Evolutionary conservation across 2,113 vertebrate genomes (phyloP).

Genomic region (Ptychochromis oligacanthus): DNA sequence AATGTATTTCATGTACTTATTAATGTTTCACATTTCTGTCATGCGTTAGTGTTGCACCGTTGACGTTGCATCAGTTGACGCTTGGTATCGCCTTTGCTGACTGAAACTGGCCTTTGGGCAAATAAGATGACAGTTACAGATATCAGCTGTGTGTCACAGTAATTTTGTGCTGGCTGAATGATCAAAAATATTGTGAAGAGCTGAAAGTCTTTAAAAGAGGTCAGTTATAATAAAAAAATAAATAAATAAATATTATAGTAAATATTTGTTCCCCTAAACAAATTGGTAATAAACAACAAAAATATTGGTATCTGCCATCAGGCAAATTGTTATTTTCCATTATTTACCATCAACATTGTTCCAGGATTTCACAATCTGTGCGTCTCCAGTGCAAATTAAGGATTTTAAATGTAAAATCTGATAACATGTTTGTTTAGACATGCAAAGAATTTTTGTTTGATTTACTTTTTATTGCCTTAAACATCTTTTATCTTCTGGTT

Average conservation of each 20-base stretch:
- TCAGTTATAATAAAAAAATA: not conserved
- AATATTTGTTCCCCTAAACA: not conserved
- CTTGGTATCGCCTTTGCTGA: not conserved
- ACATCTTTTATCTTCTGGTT: too few relatives aligned
- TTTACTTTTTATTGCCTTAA: too few relatives aligned
- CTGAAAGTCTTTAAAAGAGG: not conserved
- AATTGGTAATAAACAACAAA: not conserved
- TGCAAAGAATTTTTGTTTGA: too few relatives aligned
- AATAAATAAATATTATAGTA: not conserved
- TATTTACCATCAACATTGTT: too few relatives aligned
- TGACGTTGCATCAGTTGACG: fast-evolving
- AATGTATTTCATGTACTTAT: too few relatives aligned
- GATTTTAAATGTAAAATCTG: not conserved
- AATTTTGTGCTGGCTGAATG: not conserved
- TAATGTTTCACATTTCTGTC: not conserved
- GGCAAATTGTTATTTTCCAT: not conserved
- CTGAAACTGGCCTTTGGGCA: not conserved
- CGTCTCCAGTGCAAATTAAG: too few relatives aligned
- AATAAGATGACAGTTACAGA: too few relatives aligned
- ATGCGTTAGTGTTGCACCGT: not conserved
- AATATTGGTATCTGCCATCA: not conserved
- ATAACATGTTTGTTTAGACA: not conserved
- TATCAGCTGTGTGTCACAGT: not conserved
- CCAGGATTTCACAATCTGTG: fast-evolving
- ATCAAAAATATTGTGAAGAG: not conserved